These are phyloP conservation scores for Drosophila peninsularis DNA, from an alignment of 2,888 invertebrate species.

Conservation along the genomic window DNA sequence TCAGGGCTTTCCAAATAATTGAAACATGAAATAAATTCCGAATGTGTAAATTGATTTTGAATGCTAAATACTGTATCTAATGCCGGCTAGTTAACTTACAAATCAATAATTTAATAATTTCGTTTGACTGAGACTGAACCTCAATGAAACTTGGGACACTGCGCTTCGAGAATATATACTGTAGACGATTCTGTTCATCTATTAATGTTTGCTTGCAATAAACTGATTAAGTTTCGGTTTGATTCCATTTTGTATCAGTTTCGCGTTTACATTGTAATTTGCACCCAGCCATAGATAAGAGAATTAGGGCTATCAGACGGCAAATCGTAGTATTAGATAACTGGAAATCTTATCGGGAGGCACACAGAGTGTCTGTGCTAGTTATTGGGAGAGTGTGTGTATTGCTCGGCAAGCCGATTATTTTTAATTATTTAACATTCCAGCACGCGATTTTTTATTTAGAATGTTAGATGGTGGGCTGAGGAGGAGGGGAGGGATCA, in stretches of 20 bases:
- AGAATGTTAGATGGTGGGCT: slow-evolving; percentile 14
- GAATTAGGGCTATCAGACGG: slow-evolving; percentile 4
- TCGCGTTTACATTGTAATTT: slow-evolving; percentile 18
- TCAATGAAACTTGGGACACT: not conserved
- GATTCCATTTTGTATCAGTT: slow-evolving; percentile 2
- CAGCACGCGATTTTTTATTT: slow-evolving; percentile 36
- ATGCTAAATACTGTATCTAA: slow-evolving; percentile 24
- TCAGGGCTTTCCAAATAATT: slow-evolving; percentile 45
- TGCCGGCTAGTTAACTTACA: not conserved
- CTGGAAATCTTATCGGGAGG: slow-evolving; percentile 37
- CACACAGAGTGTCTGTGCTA: slow-evolving; percentile 11
- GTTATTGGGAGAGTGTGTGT: slow-evolving; percentile 51
- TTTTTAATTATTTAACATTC: slow-evolving; percentile 53
- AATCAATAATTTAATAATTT: slow-evolving; percentile 7
- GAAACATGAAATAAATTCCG: slow-evolving; percentile 1
- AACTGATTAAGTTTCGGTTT: slow-evolving; percentile 3
- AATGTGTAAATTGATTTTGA: not conserved
- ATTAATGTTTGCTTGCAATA: slow-evolving; percentile 1
- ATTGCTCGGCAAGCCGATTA: slow-evolving; percentile 22
- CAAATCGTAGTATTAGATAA: slow-evolving; percentile 46
- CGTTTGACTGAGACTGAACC: slow-evolving; percentile 30
- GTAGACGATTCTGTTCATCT: slow-evolving; percentile 11
- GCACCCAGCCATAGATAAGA: slow-evolving; percentile 10
- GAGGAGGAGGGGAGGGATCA: slow-evolving; percentile 5
- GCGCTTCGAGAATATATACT: not conserved